Base-by-base conservation (phyloP, 1,140 invertebrate genomes). In the Aricia agestis region DNA sequence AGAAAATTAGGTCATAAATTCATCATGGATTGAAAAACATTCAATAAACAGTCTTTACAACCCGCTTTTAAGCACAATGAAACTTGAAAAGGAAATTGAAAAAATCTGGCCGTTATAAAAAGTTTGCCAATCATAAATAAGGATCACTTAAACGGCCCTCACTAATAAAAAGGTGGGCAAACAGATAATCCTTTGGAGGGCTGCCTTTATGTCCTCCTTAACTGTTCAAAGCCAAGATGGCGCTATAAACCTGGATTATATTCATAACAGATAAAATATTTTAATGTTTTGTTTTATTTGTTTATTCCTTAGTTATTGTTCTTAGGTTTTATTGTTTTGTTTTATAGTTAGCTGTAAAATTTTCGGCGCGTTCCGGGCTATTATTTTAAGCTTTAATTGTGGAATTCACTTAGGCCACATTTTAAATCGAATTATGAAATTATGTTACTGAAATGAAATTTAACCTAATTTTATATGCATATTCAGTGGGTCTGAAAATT, bases 201-300 rank as follows among this genome's bases (percentile, higher is more conserved):
- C 78, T 76, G 76, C 70, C 85, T 87, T 90, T 82, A 88, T 85
- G 76, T 76, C 80, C 76, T 84, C 82, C 87, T 87, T 84, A 86
- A 86, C 75, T 80, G 84, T 85, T 85, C 82, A 85, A 89, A 85
- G 87, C 87, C 86, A 90, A 89, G 78, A 88, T 78, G 78, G 80
- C 76, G 77, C 75, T 79, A 86, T 87, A 90, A 90, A 84, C 73
- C 69, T 32, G 84, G 86, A 90, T 90, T 90, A 89, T 90, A 87
- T 90, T 90, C 87, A 90, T 90, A 90, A 87, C 83, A 89, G 83
- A 90, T 90, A 90, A 87, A 90, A 87, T 89, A 90, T 87, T 90
- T 88, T 89, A 87, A 89, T 78, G 78, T 82, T 78, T 79, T 79
- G 80, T 87, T 90, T 87, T 86, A 87, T 90, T 86, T 85, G 85